Evolutionary conservation across 1,140 invertebrate species (phyloP).

Genomic region (Portunus trituberculatus): DNA sequence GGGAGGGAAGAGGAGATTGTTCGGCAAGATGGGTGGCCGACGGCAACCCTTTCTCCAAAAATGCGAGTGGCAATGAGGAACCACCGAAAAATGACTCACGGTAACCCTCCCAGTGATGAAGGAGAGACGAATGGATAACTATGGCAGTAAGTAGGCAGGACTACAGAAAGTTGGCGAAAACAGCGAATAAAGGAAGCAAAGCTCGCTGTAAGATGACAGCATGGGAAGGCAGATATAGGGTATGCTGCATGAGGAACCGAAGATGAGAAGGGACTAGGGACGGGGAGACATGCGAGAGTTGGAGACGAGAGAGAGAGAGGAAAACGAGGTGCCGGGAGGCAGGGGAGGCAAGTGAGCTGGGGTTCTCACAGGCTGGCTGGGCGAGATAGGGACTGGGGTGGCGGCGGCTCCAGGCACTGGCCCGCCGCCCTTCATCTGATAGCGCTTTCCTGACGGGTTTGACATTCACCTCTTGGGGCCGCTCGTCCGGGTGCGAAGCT

Average conservation of each 20-base stretch:
- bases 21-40: neutral
- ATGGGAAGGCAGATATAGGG: neutral
- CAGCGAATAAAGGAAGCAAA: neutral
- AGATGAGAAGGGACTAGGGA: neutral
- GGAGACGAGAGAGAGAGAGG: neutral
- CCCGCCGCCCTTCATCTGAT: slow-evolving; percentile 16
- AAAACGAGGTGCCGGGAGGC: neutral
- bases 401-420: neutral
- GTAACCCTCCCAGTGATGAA: neutral
- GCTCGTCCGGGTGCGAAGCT: neutral
- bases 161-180: neutral
- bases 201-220: neutral
- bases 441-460: slow-evolving; percentile 18
- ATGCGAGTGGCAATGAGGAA: neutral
- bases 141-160: neutral
- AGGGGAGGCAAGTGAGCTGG: neutral
- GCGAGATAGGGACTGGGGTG: neutral
- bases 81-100: neutral
- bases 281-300: neutral
- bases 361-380: neutral
- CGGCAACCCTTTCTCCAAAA: neutral
- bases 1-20: neutral
- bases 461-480: slow-evolving; percentile 9
- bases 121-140: neutral
- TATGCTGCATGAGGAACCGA: neutral